Base-by-base conservation (phyloP, 2,113 vertebrate genomes). In the Mastomys coucha region DNA sequence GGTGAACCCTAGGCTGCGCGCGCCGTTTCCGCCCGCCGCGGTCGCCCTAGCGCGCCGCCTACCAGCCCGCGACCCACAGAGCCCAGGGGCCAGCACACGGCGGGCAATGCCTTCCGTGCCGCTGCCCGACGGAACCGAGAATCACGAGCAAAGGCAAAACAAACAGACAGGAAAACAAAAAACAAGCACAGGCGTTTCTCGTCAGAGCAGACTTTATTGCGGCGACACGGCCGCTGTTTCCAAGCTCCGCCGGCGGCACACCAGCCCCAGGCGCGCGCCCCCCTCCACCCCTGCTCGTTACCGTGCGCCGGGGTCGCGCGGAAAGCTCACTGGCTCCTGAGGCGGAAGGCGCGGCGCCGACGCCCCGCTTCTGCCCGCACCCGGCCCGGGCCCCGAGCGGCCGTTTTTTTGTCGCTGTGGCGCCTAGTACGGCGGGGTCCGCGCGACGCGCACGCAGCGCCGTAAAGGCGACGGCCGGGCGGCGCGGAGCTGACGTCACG, bases 401-500 rank as follows among this genome's bases (percentile, higher is more conserved):
- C 91, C 49, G n/a, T n/a, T n/a, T 33, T 31, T 36, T 81, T 7
- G 77, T 72, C 13, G 73, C 94, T 8, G 80, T 8, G 6, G 76
- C 90, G 63, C 75, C 24, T 93, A 31, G 10, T 17, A 75, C 49
- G 91, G 93, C 82, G 69, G 96, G 65, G 56, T 70, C 45, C 84
- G 89, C 75, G 17, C 89, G 81, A 93, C 45, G 8, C n/a, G n/a
- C n/a, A n/a, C 51, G 0, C 22, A 76, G 56, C 36, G 11, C 75
- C 84, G 39, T 75, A n/a, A 39, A 45, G 51, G 58, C 14, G 89
- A 77, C 20, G n/a, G n/a, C n/a, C n/a, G n/a, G 65, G 69, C 20
- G 78, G 89, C 89, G 45, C 58, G 96, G 96, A 45, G 86, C 80
- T 97, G 96, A 98, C 97, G 92, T 98, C 97, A 97, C 96, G 92